These are phyloP conservation scores for Actinostola sp. DNA, from an alignment of 92 coral and sea anemone species.

Conservation along the genomic window DNA sequence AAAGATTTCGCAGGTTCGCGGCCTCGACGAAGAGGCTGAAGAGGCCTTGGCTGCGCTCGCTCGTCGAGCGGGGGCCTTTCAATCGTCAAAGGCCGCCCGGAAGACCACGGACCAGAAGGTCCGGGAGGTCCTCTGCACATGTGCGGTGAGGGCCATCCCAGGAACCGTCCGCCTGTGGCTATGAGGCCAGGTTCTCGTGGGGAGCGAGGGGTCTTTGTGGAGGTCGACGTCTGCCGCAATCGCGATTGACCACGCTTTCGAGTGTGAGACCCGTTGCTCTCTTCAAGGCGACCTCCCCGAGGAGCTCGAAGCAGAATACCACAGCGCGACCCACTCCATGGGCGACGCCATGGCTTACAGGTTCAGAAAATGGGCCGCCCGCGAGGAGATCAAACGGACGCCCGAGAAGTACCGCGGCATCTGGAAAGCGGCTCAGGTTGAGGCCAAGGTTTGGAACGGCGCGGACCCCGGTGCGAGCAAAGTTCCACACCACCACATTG, in stretches of 20 bases:
- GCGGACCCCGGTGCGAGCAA: slow-evolving; percentile 26
- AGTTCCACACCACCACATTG: slow-evolving; percentile 30
- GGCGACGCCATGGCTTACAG: slow-evolving; percentile 22
- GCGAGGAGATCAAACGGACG: slow-evolving; percentile 28
- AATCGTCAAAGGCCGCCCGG: too few species aligned
- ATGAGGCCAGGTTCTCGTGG: too few species aligned
- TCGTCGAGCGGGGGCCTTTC: too few species aligned
- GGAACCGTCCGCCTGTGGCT: too few species aligned
- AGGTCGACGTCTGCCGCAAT: too few species aligned
- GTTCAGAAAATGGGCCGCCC: slow-evolving; percentile 20
- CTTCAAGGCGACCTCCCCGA: slow-evolving; percentile 14
- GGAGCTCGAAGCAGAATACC: slow-evolving; percentile 27
- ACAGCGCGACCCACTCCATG: slow-evolving; percentile 38
- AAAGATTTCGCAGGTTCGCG: slow-evolving; percentile 26
- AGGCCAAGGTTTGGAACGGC: slow-evolving; percentile 36
- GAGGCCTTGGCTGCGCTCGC: not conserved
- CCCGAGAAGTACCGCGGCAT: slow-evolving; percentile 34
- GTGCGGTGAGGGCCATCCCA: too few species aligned
- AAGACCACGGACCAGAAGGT: too few species aligned
- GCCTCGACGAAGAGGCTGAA: slow-evolving; percentile 34
- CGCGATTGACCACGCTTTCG: slow-evolving; percentile 40
- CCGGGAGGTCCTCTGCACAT: too few species aligned
- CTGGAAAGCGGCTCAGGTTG: slow-evolving; percentile 44
- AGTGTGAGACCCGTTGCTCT: not conserved
- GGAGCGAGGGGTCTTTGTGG: too few species aligned